phyloP scores from a whole-genome alignment of 2,888 invertebrate species.

The Drosophila rellima region DNA sequence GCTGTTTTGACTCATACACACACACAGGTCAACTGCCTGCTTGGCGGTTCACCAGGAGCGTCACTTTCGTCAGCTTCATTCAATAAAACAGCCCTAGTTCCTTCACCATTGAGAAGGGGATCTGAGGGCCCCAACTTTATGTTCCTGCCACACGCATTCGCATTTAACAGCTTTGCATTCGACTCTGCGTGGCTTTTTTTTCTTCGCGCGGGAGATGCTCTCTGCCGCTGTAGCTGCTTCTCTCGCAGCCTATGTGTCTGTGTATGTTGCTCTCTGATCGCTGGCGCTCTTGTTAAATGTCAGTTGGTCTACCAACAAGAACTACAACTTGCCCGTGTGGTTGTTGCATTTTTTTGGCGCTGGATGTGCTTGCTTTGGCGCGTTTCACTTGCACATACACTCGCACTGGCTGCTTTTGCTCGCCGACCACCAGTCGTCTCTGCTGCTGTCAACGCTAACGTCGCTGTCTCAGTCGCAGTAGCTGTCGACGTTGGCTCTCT shows the following conservation, averaged over 20 bases:
- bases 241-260: constrained; percentile 10
- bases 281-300: constrained; percentile 53
- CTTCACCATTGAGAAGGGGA: constrained; percentile 13
- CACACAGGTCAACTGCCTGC: constrained; percentile 41
- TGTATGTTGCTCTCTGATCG: constrained; percentile 25
- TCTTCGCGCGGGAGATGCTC: constrained; percentile 41
- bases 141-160: constrained; percentile 53
- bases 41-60: constrained; percentile 46
- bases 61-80: constrained; percentile 44
- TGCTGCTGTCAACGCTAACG: constrained; percentile 15
- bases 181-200: constrained; percentile 35
- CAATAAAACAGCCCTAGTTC: constrained; percentile 30
- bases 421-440: constrained; percentile 10
- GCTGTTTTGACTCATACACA: constrained; percentile 52
- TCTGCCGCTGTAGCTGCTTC: constrained; percentile 6
- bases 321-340: constrained; percentile 43
- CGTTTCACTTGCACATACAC: constrained; percentile 61
- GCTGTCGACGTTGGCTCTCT: constrained; percentile 20
- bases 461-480: constrained; percentile 17
- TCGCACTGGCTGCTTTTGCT: constrained; percentile 7
- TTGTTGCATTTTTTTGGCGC: constrained; percentile 68
- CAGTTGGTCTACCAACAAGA: constrained; percentile 59
- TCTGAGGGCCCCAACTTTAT: constrained; percentile 4
- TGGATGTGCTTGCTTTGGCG: constrained; percentile 59
- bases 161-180: constrained; percentile 8